Evolutionary conservation across 64 coral and sea anemone species (phyloP), one percentile per base, ranked within the genome.

Genomic region (Anthopleura sola): DNA sequence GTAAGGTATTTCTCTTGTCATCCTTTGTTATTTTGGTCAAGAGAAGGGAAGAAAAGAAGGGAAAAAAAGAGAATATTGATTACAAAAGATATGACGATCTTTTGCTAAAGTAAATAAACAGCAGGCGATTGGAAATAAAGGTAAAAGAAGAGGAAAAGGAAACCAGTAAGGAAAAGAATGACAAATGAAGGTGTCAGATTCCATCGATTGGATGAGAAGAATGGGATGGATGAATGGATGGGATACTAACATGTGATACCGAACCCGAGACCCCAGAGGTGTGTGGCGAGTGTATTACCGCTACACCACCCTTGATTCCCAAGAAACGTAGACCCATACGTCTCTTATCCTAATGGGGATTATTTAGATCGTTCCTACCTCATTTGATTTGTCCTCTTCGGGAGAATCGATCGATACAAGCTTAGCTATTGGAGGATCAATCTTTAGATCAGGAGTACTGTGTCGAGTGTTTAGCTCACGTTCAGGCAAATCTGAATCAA

Each of bases 361-460:
- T 26, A n/a, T 62, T 26, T 24, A 5, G 20, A 71, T 34, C 13
- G 66, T 71, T 15, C n/a, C 66, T 71, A 71, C 66, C 66, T 71
- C 66, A 8, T 62, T 34, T 68, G 75, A 55, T 84, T 68, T 79
- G 18, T 18, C 10, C 34, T 81, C 89, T 39, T 91, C 89, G 23
- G 29, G 26, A 71, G 29, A 32, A 55, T 90, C 82, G 47, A 90
- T 53, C 20, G 88, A 90, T 53, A 90, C 46, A 32, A 90, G 88
- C 23, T 68, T 85, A 24, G 71, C 89, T 6, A 91, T 84, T 18
- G 49, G 16, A n/a, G 75, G 49, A 20, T 91, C 74, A 12, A 39
- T 16, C 21, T 34, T 5, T 20, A 91, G 55, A 68, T 86, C 60
- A 19, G 89, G 89, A 31, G 84, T 82, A 91, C 89, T 91, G 75